A percentile compares a stretch with the other conserved stretches of the same genome.
Evolutionary conservation across 2,113 vertebrate species (phyloP).

Genomic region (Scortum barcoo): DNA sequence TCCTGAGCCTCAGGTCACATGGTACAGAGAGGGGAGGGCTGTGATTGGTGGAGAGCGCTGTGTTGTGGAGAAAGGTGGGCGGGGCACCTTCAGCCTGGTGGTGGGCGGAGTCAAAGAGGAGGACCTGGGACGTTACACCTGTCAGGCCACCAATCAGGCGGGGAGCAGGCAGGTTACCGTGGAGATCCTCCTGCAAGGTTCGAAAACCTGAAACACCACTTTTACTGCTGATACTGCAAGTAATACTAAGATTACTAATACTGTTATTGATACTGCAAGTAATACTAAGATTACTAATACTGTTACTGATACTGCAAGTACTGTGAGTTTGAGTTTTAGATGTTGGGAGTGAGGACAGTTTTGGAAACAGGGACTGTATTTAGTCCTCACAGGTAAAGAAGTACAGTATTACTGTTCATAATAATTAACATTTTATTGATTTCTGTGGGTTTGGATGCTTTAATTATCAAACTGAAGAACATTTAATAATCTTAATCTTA

Average conservation of each 20-base stretch:
- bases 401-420: too few species aligned
- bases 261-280: background rate
- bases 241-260: background rate
- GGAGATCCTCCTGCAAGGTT: conserved; percentile 92
- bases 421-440: too few species aligned
- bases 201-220: background rate
- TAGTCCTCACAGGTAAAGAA: too few species aligned
- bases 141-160: conserved; percentile 88
- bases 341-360: too few species aligned
- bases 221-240: background rate
- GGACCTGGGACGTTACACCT: conserved; percentile 91
- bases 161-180: conserved; percentile 91
- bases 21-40: conserved; percentile 89
- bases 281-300: too few species aligned
- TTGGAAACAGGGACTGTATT: too few species aligned
- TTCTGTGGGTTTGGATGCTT: too few species aligned
- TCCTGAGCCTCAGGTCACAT: conserved; percentile 91
- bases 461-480: too few species aligned
- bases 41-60: conserved; percentile 84
- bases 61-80: conserved; percentile 77
- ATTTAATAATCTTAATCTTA: too few species aligned
- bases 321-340: too few species aligned
- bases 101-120: conserved; percentile 85
- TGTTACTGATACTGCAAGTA: too few species aligned
- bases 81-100: conserved; percentile 90